These are phyloP conservation scores for Apostichopus japonicus DNA, from an alignment of 35 echinoderm and acorn worm species.

Conservation along the genomic window DNA sequence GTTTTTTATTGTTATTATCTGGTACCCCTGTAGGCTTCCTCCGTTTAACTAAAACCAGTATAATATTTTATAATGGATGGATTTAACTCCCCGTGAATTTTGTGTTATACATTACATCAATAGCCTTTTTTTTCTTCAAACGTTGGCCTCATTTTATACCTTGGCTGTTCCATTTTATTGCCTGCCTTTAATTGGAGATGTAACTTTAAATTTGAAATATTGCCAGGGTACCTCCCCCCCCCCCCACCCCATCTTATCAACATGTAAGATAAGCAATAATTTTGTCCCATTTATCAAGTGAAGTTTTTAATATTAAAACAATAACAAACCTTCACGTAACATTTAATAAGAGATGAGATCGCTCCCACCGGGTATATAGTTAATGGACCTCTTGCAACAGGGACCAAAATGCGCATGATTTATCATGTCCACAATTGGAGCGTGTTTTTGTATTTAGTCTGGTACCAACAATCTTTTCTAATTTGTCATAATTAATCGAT, in stretches of 20 bases:
- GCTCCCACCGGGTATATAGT: not conserved
- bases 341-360: not conserved
- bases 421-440: slow-evolving; percentile 32
- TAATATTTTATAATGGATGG: too few species aligned
- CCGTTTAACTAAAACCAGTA: too few species aligned
- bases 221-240: not conserved
- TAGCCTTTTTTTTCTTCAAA: not conserved
- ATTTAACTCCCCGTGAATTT: too few species aligned
- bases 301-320: slow-evolving; percentile 12
- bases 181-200: slow-evolving; percentile 2
- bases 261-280: slow-evolving; percentile 4
- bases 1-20: too few species aligned
- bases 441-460: slow-evolving; percentile 51
- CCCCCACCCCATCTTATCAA: not conserved
- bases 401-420: not conserved
- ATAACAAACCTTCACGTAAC: not conserved
- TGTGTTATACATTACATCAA: not conserved
- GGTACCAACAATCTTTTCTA: slow-evolving; percentile 27
- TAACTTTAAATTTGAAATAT: slow-evolving; percentile 2
- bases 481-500: slow-evolving; percentile 51
- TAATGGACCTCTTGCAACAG: not conserved
- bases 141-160: slow-evolving; percentile 8
- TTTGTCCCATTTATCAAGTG: slow-evolving; percentile 1
- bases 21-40: too few species aligned
- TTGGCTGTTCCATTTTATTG: not conserved